A percentile compares a stretch with the other conserved stretches of the same genome.
Conservation (phyloP, 2,113 vertebrate species). For the Gymnobelideus leadbeateri region DNA sequence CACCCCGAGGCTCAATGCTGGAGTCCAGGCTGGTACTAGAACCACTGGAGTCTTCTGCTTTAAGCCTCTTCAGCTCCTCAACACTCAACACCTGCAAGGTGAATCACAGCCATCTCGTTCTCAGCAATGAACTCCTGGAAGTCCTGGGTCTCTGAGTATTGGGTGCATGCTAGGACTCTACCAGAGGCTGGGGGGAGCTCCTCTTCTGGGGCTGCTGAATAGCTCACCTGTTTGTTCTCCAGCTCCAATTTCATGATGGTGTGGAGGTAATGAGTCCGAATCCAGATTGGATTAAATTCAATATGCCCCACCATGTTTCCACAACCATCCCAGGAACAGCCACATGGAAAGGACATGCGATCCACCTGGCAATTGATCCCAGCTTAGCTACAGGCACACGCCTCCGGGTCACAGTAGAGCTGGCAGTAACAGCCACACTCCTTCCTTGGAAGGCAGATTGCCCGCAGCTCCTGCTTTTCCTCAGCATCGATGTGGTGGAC, state of each 20-base stretch:
- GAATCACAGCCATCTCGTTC: constrained; percentile 94
- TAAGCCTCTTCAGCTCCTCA: constrained; percentile 93
- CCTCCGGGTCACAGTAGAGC: constrained; percentile 96
- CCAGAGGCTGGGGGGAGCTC: constrained; percentile 74
- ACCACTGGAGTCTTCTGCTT: constrained; percentile 89
- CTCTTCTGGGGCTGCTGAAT: constrained; percentile 67
- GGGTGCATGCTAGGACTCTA: constrained; percentile 72
- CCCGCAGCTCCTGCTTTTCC: constrained; percentile 95
- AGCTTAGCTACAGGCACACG: constrained; percentile 96
- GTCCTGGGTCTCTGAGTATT: constrained; percentile 85
- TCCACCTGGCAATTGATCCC: constrained; percentile 99
- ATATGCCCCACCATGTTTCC: constrained; percentile 93
- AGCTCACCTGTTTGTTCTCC: constrained; percentile 88
- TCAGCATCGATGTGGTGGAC: constrained; percentile 95
- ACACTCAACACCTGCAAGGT: constrained; percentile 98
- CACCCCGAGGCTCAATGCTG: constrained; percentile 83
- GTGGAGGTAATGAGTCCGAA: constrained; percentile 98
- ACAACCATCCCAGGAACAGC: constrained; percentile 96
- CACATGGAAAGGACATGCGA: constrained; percentile 97
- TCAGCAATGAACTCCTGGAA: constrained; percentile 89
- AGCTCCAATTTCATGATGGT: constrained; percentile 98
- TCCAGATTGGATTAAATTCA: constrained; percentile 97
- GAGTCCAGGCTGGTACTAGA: constrained; percentile 84
- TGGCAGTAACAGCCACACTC: constrained; percentile 98
- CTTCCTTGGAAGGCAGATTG: constrained; percentile 95